These are phyloP conservation scores for Bugula neritina DNA, from an alignment of 2,888 invertebrate species.

Conservation along the genomic window DNA sequence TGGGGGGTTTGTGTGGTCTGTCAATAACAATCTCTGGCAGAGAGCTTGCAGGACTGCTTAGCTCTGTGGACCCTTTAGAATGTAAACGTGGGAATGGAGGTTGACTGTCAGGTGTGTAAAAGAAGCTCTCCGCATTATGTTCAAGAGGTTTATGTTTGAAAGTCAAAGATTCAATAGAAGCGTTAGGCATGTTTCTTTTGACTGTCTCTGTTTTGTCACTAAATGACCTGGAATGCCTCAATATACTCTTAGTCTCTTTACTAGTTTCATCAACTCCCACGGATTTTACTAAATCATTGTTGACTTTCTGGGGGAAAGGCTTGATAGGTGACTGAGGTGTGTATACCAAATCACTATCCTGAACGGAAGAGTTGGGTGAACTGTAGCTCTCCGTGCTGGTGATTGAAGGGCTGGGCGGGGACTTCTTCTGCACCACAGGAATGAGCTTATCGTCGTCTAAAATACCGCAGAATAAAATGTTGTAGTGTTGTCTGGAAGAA, in stretches of 20 bases:
- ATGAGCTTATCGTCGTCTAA: conserved; percentile 13
- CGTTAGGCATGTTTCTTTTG: not conserved
- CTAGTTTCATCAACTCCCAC: not conserved
- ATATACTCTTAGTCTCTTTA: not conserved
- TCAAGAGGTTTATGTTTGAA: not conserved
- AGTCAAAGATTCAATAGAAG: not conserved
- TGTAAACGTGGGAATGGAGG: not conserved
- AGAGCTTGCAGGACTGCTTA: too few species aligned
- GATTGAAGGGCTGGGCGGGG: conserved; percentile 5
- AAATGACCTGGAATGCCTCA: not conserved
- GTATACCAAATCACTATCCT: not conserved
- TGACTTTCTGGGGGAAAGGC: not conserved
- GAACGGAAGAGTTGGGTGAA: not conserved
- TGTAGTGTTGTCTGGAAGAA: too few species aligned
- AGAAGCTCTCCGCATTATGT: not conserved
- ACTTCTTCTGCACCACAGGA: conserved; percentile 7
- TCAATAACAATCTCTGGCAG: conserved; percentile 15
- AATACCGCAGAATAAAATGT: too few species aligned
- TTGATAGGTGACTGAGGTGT: not conserved
- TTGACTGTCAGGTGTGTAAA: conserved; percentile 10
- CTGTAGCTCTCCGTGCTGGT: not conserved
- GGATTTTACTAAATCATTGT: not conserved
- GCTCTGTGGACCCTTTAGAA: not conserved
- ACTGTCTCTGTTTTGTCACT: not conserved
- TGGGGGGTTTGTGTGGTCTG: not conserved